Base-by-base conservation (phyloP, 2,113 vertebrate species). In the Piaya cayana region DNA sequence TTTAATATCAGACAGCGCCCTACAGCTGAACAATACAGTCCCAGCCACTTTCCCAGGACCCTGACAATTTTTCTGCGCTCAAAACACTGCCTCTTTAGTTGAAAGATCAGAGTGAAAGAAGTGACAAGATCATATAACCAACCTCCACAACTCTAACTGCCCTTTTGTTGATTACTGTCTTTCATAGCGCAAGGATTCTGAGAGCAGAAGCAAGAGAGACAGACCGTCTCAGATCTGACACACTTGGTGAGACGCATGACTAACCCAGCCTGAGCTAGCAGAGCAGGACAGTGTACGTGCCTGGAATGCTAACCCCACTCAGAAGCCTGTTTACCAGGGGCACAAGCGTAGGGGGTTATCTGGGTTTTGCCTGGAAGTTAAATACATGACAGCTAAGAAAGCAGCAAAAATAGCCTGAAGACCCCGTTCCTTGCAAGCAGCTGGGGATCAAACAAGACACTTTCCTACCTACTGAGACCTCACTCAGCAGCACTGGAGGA, bases 91-190 rank as follows among this genome's bases (percentile, higher is more conserved):
- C 65, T 90, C 55, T 42, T 70, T 32, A 76, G 37, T 47, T 36
- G 76, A 59, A 83, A 71, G 62, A 92, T 52, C 32, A 71, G 39
- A 39, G 30, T n/a, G 30, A 92, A 88, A 95, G 45, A 78, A 80
- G 34, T 50, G 68, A 80, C 87, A 86, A 76, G 62, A 88, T 81
- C 71, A 90, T 30, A 69, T 74, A 90, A 86, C 60, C n/a, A 76
- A 63, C 70, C 58, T 79, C 82, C 83, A 67, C 43, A 45, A 86
- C 43, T 92, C 75, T 59, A 85, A 95, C 29, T 42, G 53, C 70
- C 77, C 86, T 84, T 96, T 94, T 79, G 93, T 80, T 88, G 80
- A 93, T 88, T 53, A 65, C 58, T 58, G 85, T 42, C 82, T 94
- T 75, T 90, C 74, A 37, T 3, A 65, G 85, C 68, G 82, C 52